Evolutionary conservation across 1,140 invertebrate species (phyloP).

Genomic region (Trachelipus rathkii): DNA sequence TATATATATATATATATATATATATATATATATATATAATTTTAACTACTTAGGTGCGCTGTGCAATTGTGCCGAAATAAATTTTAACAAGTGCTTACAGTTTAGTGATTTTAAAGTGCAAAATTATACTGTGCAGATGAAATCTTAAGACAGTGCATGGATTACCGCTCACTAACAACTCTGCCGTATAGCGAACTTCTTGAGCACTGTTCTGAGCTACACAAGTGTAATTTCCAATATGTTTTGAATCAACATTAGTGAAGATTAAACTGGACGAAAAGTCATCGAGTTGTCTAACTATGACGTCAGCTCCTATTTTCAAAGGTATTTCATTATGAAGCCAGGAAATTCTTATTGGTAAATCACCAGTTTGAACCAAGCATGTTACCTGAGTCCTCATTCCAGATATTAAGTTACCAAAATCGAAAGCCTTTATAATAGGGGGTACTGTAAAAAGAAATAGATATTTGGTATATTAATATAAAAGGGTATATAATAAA

Average conservation of each 20-base stretch:
- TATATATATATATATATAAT: not conserved
- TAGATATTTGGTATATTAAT: not conserved
- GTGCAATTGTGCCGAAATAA: not conserved
- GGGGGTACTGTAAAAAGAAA: constrained; percentile 52
- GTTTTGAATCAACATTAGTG: constrained; percentile 71
- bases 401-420: constrained; percentile 52
- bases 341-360: constrained; percentile 80
- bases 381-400: constrained; percentile 68
- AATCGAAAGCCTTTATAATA: constrained; percentile 52
- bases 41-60: not conserved
- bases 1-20: not conserved
- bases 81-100: not conserved
- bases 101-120: not conserved
- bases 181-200: constrained; percentile 58
- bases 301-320: constrained; percentile 53
- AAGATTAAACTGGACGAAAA: constrained; percentile 85
- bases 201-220: constrained; percentile 64
- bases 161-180: constrained; percentile 51
- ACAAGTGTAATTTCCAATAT: constrained; percentile 75
- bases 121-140: not conserved
- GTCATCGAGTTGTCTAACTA: constrained; percentile 68
- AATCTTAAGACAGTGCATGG: not conserved
- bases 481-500: not conserved
- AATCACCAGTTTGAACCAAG: constrained; percentile 88
- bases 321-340: constrained; percentile 64